phyloP scores from a whole-genome alignment of 2,888 invertebrate species.

The Dynastes tityus region DNA sequence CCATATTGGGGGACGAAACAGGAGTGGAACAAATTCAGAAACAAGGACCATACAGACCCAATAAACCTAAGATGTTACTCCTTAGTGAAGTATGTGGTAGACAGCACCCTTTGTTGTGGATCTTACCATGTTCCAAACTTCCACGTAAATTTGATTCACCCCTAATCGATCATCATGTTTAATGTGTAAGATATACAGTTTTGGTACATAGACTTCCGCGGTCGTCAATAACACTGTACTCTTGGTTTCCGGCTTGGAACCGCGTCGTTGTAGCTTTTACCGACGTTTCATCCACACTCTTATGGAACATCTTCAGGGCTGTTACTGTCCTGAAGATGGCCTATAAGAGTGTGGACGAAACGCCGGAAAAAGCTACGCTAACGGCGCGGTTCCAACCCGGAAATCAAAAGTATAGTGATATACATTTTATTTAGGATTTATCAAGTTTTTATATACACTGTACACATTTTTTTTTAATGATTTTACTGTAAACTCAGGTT shows the following conservation, averaged over 20 bases:
- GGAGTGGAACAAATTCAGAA: slow-evolving; percentile 85
- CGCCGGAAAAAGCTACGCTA: no score
- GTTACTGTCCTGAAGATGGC: no score
- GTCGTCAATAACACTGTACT: no score
- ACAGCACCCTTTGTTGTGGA: slow-evolving; percentile 81
- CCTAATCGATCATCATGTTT: slow-evolving; percentile 69
- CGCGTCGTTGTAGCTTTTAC: no score
- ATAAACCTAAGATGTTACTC: slow-evolving; percentile 77
- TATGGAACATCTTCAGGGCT: no score
- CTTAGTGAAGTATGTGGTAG: slow-evolving; percentile 86
- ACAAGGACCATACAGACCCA: slow-evolving; percentile 78
- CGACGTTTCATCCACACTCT: no score
- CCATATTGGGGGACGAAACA: slow-evolving; percentile 88
- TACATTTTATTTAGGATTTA: background rate
- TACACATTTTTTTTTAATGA: background rate
- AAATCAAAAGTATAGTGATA: no score
- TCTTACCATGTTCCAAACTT: slow-evolving; percentile 79
- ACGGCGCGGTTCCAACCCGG: no score
- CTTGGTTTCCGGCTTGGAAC: no score
- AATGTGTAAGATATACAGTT: slow-evolving; percentile 42
- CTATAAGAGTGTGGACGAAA: no score
- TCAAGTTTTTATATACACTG: slow-evolving; percentile 15
- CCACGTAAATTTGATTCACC: slow-evolving; percentile 68
- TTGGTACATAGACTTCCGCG: no score
- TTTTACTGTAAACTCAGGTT: slow-evolving; percentile 32